phyloP scores from a whole-genome alignment of 1,140 invertebrate genomes.

The Lysiphlebus fabarum region DNA sequence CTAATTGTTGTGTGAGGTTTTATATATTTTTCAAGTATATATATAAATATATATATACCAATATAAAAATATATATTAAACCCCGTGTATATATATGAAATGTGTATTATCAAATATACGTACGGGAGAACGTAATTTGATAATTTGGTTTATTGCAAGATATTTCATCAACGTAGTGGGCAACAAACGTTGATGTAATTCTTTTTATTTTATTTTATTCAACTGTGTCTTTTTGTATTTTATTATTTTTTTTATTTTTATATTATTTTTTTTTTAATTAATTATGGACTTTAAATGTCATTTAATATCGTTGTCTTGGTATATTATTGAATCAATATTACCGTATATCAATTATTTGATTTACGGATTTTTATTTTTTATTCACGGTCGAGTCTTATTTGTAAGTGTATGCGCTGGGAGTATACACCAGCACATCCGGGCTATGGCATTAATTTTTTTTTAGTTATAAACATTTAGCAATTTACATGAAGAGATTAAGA shows the following conservation, averaged over 20 bases:
- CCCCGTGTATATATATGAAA: slow-evolving; percentile 44
- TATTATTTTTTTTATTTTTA: too few relatives aligned
- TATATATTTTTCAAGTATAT: not conserved
- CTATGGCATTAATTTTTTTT: slow-evolving; percentile 58
- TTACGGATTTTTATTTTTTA: slow-evolving; percentile 38
- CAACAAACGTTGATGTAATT: slow-evolving; percentile 28
- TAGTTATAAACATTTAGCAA: slow-evolving; percentile 57
- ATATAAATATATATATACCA: slow-evolving; percentile 30
- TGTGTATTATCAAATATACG: slow-evolving; percentile 41
- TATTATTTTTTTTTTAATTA: slow-evolving; percentile 22
- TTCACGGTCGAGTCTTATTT: slow-evolving; percentile 57
- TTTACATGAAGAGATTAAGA: slow-evolving; percentile 59
- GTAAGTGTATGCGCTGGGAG: slow-evolving; percentile 58
- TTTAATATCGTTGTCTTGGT: slow-evolving; percentile 27
- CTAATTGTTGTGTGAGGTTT: slow-evolving; percentile 14
- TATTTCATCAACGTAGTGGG: slow-evolving; percentile 35
- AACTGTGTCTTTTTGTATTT: slow-evolving; percentile 31
- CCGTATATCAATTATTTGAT: slow-evolving; percentile 30
- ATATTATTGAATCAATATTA: slow-evolving; percentile 42
- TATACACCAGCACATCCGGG: slow-evolving; percentile 58
- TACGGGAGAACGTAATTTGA: slow-evolving; percentile 47
- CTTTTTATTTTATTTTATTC: slow-evolving; percentile 14
- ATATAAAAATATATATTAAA: slow-evolving; percentile 34
- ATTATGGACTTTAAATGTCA: slow-evolving; percentile 23
- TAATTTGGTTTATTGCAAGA: slow-evolving; percentile 44